phyloP scores from a whole-genome alignment of 2,888 invertebrate genomes.

The Tromatobia lineatoria region DNA sequence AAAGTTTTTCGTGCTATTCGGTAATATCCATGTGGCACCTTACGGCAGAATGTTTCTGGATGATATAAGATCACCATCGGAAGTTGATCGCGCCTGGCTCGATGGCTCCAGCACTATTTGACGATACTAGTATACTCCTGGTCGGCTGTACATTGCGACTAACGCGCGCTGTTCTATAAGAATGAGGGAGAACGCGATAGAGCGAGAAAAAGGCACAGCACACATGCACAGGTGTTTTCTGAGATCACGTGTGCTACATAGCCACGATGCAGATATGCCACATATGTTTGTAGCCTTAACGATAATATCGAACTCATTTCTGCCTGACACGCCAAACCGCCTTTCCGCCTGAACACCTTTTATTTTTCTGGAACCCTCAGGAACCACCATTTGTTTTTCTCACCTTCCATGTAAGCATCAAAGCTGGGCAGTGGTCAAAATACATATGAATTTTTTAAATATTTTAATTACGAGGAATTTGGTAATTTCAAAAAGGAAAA shows the following conservation, averaged over 20 bases:
- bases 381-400: too few relatives aligned
- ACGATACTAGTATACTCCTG: slow-evolving; percentile 24
- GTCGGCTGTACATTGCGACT: not conserved
- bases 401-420: too few relatives aligned
- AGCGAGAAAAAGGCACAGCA: slow-evolving; percentile 68
- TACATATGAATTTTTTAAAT: too few relatives aligned
- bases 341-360: not conserved
- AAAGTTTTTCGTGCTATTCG: slow-evolving; percentile 39
- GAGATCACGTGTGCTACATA: slow-evolving; percentile 81
- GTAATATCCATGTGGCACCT: slow-evolving; percentile 74
- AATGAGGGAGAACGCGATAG: slow-evolving; percentile 16
- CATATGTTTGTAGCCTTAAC: slow-evolving; percentile 54
- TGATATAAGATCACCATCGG: slow-evolving; percentile 61
- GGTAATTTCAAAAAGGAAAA: too few relatives aligned
- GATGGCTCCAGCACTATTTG: slow-evolving; percentile 7
- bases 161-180: slow-evolving; percentile 55
- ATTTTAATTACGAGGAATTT: too few relatives aligned
- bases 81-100: slow-evolving; percentile 62
- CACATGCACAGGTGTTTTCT: slow-evolving; percentile 84
- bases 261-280: slow-evolving; percentile 62
- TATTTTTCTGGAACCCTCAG: not conserved
- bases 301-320: slow-evolving; percentile 37
- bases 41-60: slow-evolving; percentile 72
- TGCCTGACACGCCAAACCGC: not conserved
- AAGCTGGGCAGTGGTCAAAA: too few relatives aligned